Evolutionary conservation across 1,140 invertebrate species (phyloP).

Genomic region (Reticulitermes speratus): DNA sequence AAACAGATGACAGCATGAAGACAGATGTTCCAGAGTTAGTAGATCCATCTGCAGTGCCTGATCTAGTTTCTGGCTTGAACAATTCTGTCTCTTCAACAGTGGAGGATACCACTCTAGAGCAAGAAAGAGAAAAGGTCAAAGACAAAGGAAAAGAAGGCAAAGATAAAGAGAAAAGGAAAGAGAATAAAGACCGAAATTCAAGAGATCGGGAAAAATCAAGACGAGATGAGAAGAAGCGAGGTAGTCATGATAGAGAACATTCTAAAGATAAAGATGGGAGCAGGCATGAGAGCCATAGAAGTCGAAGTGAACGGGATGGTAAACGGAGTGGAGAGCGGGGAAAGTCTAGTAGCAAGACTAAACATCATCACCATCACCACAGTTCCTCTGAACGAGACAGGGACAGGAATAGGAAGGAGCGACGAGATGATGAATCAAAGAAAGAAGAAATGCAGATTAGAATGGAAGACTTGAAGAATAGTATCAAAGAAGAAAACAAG

Average conservation of each 20-base stretch:
- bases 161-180: conserved; percentile 26
- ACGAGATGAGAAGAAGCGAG: conserved; percentile 39
- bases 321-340: conserved; percentile 42
- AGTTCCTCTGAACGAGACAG: conserved; percentile 5
- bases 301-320: conserved; percentile 38
- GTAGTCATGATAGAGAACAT: conserved; percentile 39
- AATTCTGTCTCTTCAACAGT: conserved; percentile 44
- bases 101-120: conserved; percentile 36
- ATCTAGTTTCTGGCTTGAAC: conserved; percentile 40
- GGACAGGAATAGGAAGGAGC: conserved; percentile 39
- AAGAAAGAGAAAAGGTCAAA: conserved; percentile 35
- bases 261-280: conserved; percentile 42
- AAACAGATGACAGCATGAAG: conserved; percentile 37
- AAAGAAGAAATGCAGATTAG: conserved; percentile 38
- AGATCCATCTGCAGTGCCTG: conserved; percentile 23
- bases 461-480: conserved; percentile 37
- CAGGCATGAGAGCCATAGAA: conserved; percentile 42
- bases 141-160: conserved; percentile 33
- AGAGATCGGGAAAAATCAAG: conserved; percentile 38
- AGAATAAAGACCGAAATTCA: conserved; percentile 33
- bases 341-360: conserved; percentile 40
- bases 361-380: conserved; percentile 18
- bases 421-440: conserved; percentile 34
- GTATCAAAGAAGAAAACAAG: conserved; percentile 25
- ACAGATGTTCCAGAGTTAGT: conserved; percentile 24